phyloP scores from a whole-genome alignment of 1,140 invertebrate species.

The Plectrocnemia conspersa region DNA sequence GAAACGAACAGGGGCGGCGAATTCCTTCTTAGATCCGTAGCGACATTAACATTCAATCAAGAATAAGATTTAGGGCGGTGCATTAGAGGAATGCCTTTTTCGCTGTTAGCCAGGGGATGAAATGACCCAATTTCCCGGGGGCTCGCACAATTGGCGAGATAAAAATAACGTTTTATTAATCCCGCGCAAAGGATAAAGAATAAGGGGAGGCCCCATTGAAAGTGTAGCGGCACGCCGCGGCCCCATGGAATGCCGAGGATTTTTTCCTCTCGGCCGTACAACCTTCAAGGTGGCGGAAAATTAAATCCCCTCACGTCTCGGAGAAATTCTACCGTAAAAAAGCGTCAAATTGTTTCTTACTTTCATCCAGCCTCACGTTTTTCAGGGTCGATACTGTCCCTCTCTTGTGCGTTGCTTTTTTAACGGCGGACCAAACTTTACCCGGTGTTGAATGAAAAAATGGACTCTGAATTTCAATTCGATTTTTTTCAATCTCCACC shows the following conservation, averaged over 20 bases:
- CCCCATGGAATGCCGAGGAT: conserved; percentile 22
- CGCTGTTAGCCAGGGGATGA: not conserved
- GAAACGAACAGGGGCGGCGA: not conserved
- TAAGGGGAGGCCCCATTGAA: not conserved
- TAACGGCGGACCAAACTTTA: not conserved
- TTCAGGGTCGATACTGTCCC: conserved; percentile 8
- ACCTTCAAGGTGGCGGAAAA: conserved; percentile 30
- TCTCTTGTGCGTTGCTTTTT: not conserved
- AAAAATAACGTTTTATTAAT: conserved; percentile 36
- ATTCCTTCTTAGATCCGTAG: no score
- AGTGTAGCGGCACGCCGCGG: conserved; percentile 6
- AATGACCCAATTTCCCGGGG: conserved; percentile 21
- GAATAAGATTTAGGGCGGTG: conserved; percentile 12
- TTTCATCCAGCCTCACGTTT: conserved; percentile 15
- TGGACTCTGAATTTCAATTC: conserved; percentile 19
- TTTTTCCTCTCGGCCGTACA: conserved; percentile 18
- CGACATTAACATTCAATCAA: conserved; percentile 20
- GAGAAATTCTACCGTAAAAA: conserved; percentile 32
- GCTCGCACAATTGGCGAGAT: conserved; percentile 33
- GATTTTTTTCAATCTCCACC: conserved; percentile 23
- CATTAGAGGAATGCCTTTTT: conserved; percentile 15
- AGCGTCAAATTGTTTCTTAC: conserved; percentile 34
- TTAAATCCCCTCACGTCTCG: conserved; percentile 33
- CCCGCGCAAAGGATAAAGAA: conserved; percentile 27
- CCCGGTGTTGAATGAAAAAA: not conserved